A percentile compares a stretch with the other conserved stretches of the same genome.
Evolutionary conservation across 2,888 invertebrate species (phyloP).

Genomic region (Harpalus rufipes): DNA sequence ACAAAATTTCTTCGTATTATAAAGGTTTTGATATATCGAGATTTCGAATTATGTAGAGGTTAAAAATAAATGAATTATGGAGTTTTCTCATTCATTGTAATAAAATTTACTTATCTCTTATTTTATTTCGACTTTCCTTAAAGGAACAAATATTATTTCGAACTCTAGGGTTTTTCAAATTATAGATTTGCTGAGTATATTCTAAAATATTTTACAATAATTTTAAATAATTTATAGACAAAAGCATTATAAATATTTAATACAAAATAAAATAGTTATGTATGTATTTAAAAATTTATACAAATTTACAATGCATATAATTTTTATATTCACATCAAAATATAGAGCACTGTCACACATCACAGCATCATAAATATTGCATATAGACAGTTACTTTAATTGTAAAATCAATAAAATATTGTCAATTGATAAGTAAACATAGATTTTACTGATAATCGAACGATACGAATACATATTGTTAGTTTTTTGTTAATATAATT

Average conservation of each 20-base stretch:
- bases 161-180: no score
- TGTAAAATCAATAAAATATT: neutral
- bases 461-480: no score
- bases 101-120: no score
- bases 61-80: no score
- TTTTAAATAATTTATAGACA: neutral
- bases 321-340: neutral
- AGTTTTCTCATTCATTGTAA: no score
- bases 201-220: neutral
- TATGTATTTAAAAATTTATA: neutral
- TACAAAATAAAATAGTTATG: neutral
- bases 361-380: neutral
- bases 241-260: neutral
- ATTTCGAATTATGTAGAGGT: no score
- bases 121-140: no score
- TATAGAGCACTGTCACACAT: neutral
- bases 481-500: no score
- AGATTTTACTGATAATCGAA: neutral
- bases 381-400: neutral
- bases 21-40: no score
- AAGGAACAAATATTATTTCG: no score
- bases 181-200: neutral
- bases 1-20: no score
- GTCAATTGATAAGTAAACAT: neutral
- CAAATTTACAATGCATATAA: neutral